phyloP scores from a whole-genome alignment of 2,888 invertebrate species.

The Ophion ellenae region DNA sequence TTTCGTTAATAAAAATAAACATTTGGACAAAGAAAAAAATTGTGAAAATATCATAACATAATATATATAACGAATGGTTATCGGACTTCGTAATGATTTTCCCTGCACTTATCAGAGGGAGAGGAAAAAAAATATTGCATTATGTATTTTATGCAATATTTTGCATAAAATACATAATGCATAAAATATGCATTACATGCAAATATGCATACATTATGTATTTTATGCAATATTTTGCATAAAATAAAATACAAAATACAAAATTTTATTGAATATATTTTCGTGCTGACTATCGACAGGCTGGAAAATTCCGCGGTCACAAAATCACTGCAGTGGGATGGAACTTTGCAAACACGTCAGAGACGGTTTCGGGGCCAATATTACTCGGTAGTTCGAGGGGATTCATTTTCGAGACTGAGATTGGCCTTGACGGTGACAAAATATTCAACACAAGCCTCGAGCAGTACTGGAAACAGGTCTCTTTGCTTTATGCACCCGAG shows the following conservation, averaged over 20 bases:
- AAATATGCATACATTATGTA: too few species aligned
- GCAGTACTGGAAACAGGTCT: slow-evolving; percentile 94
- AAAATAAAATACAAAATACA: too few species aligned
- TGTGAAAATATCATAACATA: neutral
- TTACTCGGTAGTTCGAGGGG: slow-evolving; percentile 96
- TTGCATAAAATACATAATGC: too few species aligned
- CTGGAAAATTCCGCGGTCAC: slow-evolving; percentile 88
- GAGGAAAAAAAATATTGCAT: slow-evolving; percentile 1
- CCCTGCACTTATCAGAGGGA: neutral
- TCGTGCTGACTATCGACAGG: slow-evolving; percentile 83
- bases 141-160: too few species aligned
- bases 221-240: too few species aligned
- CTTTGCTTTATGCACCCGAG: slow-evolving; percentile 13
- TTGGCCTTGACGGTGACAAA: slow-evolving; percentile 92
- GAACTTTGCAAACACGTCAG: slow-evolving; percentile 90
- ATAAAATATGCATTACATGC: too few species aligned
- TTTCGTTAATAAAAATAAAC: slow-evolving; percentile 11
- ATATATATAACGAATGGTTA: too few species aligned
- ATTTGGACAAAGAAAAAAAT: neutral
- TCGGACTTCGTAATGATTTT: neutral
- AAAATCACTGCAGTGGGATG: slow-evolving; percentile 96
- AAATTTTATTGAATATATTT: slow-evolving; percentile 14
- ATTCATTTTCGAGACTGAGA: slow-evolving; percentile 94
- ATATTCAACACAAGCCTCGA: slow-evolving; percentile 91
- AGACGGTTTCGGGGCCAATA: slow-evolving; percentile 91